phyloP scores from a whole-genome alignment of 2,113 vertebrate species.

The Gallinago undulata region DNA sequence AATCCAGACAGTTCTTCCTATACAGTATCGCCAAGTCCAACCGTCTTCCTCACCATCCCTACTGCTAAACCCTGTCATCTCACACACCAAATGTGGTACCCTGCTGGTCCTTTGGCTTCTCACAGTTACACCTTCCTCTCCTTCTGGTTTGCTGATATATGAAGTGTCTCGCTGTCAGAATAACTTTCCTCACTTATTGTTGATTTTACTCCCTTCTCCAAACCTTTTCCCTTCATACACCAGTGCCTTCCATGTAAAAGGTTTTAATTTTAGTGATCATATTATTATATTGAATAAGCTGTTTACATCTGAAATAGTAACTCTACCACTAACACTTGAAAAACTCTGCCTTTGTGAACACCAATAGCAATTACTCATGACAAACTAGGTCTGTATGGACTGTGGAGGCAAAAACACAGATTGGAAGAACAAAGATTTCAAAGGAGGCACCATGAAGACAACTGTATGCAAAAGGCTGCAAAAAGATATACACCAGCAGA shows the following conservation, averaged over 20 bases:
- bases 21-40: conserved; percentile 14
- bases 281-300: not conserved
- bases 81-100: conserved; percentile 61
- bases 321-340: not conserved
- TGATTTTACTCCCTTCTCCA: conserved; percentile 27
- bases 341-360: not conserved
- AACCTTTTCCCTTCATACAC: not conserved
- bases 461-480: not conserved
- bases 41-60: conserved; percentile 11
- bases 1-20: conserved; percentile 49
- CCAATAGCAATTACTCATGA: not conserved
- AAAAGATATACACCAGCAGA: not conserved
- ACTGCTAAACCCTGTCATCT: conserved; percentile 54
- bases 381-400: not conserved
- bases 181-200: conserved; percentile 25
- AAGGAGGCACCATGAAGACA: not conserved
- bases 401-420: not conserved
- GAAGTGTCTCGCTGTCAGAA: conserved; percentile 55
- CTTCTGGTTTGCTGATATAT: conserved; percentile 55
- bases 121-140: conserved; percentile 40
- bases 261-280: not conserved
- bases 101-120: conserved; percentile 67
- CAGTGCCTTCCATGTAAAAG: not conserved
- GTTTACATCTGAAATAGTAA: not conserved
- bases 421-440: not conserved